phyloP scores from a whole-genome alignment of 2,797 vertebrate genomes.

The Microctenopoma steveboyesi region DNA sequence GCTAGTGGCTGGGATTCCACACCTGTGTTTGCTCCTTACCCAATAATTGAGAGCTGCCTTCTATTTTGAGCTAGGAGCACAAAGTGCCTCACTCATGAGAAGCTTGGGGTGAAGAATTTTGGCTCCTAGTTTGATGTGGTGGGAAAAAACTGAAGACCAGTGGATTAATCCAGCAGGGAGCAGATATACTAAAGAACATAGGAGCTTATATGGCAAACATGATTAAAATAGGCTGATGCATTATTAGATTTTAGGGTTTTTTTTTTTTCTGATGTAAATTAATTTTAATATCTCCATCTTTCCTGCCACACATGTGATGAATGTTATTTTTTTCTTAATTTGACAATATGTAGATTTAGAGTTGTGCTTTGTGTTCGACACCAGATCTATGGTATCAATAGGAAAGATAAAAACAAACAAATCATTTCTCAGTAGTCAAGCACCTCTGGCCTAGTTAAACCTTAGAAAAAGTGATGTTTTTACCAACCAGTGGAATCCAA shows the following conservation, averaged over 20 bases:
- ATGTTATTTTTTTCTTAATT: conserved; percentile 42
- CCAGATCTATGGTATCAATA: conserved; percentile 57
- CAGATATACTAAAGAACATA: conserved; percentile 40
- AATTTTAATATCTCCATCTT: conserved; percentile 61
- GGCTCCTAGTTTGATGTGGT: conserved; percentile 74
- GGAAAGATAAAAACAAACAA: conserved; percentile 57
- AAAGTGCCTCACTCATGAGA: conserved; percentile 82
- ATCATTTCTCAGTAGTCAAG: conserved; percentile 63
- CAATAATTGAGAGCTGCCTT: conserved; percentile 80
- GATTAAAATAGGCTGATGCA: conserved; percentile 25
- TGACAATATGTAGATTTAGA: conserved; percentile 60
- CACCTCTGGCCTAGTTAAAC: conserved; percentile 52
- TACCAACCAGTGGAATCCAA: conserved; percentile 82
- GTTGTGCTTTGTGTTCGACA: conserved; percentile 39
- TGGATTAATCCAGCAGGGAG: conserved; percentile 56
- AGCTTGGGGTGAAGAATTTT: conserved; percentile 62
- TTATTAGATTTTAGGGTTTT: conserved; percentile 1
- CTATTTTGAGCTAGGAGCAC: conserved; percentile 81
- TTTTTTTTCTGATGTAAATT: conserved; percentile 48
- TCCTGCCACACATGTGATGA: conserved; percentile 30
- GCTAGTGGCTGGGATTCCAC: conserved; percentile 75
- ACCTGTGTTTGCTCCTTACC: conserved; percentile 85
- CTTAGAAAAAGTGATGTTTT: conserved; percentile 34
- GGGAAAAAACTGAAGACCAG: conserved; percentile 68
- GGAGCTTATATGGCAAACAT: conserved; percentile 40